Evolutionary conservation across 2,888 invertebrate species (phyloP), one percentile per base, ranked within the genome.

Genomic region (Himalopsyche japonica): DNA sequence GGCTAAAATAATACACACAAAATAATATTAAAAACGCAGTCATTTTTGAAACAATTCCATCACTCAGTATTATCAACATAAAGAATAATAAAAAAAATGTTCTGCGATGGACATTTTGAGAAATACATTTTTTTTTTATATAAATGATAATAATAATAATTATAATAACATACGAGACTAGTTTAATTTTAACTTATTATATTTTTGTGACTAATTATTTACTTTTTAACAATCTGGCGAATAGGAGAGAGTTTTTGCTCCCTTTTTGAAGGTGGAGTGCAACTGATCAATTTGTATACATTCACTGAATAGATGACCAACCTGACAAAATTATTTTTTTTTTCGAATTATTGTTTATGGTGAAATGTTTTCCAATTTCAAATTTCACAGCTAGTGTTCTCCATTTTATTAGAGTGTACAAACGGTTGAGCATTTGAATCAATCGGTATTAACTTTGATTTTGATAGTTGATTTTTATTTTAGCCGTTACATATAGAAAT

Each of bases 151-250:
- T 78, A 37, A 37, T 82, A 82, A 77, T 82, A 80, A 30, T 82
- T 79, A 81, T 34, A 64, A 70, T 70, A 70, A 70, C 70, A 70
- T 57, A 76, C 76, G 80, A 84, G 84, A 84, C 84, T 84, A 84
- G 84, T 82, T 81, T 82, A 82, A 80, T 79, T 79, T 84, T 82
- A 81, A 64, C 64, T 80, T 84, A 43, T 76, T 47, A 64, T 81
- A 48, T 37, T 32, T 82, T 80, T 76, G 47, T 84, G 82, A 84
- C 84, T 84, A 84, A 84, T 37, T 77, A 57, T 79, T 37, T 76
- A 81, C 70, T 43, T 24, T 78, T 78, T 70, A 82, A 76, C 37
- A 81, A 81, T 43, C 47, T 84, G 81, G 82, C 79, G 32, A 49
- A 27, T 48, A 76, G 76, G 57, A 77, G 80, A 77, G 76, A 70